These are phyloP conservation scores for Melangyna quadrimaculata DNA, from an alignment of 2,888 invertebrate species.

Conservation along the genomic window DNA sequence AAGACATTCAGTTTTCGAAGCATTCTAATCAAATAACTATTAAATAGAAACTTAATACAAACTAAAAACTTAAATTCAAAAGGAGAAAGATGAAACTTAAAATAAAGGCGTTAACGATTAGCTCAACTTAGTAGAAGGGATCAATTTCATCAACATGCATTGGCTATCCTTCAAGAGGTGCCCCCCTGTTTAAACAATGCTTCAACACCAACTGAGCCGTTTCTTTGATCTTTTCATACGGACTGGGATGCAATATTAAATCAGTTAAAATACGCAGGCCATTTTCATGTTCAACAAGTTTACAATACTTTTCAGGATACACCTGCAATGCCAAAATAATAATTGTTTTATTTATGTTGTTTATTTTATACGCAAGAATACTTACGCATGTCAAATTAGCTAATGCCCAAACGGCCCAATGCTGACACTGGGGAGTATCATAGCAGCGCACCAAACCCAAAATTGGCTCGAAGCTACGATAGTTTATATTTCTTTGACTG, in stretches of 20 bases:
- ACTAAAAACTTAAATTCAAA: slow-evolving; percentile 17
- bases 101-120: slow-evolving; percentile 32
- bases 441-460: slow-evolving; percentile 90
- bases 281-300: slow-evolving; percentile 91
- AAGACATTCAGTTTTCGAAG: slow-evolving; percentile 39
- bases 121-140: slow-evolving; percentile 24
- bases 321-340: slow-evolving; percentile 82
- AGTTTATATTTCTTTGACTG: slow-evolving; percentile 96
- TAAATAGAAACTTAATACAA: slow-evolving; percentile 37
- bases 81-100: slow-evolving; percentile 27
- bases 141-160: slow-evolving; percentile 35
- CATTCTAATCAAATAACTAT: slow-evolving; percentile 23
- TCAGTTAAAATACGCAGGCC: slow-evolving; percentile 89
- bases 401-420: slow-evolving; percentile 98
- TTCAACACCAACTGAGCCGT: slow-evolving; percentile 86
- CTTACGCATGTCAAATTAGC: slow-evolving; percentile 92
- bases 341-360: neutral
- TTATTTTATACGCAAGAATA: neutral
- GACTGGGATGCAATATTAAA: slow-evolving; percentile 84
- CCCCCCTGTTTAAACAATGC: slow-evolving; percentile 83
- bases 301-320: slow-evolving; percentile 92
- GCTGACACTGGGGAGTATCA: slow-evolving; percentile 95
- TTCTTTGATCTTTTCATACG: slow-evolving; percentile 86
- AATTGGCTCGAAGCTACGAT: slow-evolving; percentile 97
- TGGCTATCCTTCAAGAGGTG: slow-evolving; percentile 78